A percentile compares a stretch with the other conserved stretches of the same genome.
phyloP scores from a whole-genome alignment of 2,113 vertebrate genomes.

The Dasyprocta punctata region DNA sequence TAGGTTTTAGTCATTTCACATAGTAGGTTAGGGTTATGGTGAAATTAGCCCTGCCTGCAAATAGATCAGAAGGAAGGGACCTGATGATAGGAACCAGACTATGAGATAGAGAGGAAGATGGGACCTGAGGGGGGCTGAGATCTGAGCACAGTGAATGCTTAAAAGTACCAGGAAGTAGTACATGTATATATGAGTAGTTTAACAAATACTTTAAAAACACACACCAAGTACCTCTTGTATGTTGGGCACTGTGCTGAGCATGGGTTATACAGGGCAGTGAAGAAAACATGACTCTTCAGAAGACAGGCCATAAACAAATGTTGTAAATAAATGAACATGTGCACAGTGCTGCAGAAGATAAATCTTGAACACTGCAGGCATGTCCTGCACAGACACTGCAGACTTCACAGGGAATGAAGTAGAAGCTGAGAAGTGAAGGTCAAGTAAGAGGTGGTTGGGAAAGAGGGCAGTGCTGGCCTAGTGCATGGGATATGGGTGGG shows the following conservation, averaged over 20 bases:
- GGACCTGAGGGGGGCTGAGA: rapidly evolving
- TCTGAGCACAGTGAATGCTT: rapidly evolving
- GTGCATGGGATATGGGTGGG: rapidly evolving
- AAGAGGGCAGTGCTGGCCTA: background rate
- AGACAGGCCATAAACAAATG: background rate
- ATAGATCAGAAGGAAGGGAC: background rate
- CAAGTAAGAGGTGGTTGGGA: background rate
- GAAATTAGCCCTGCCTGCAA: background rate
- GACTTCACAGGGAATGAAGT: background rate
- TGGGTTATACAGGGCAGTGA: background rate
- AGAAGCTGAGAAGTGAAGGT: background rate
- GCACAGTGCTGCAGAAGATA: background rate
- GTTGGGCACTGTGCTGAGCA: background rate
- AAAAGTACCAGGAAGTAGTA: background rate
- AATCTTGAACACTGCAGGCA: background rate
- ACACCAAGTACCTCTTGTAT: background rate
- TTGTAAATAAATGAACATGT: background rate
- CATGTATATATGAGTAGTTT: background rate
- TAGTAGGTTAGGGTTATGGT: background rate
- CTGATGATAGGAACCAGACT: background rate
- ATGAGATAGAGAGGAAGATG: background rate
- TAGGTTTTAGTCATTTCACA: background rate
- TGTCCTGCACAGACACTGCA: rapidly evolving
- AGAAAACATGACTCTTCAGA: background rate
- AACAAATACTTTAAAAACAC: background rate